Percentiles rank a stretch among this genome's conserved stretches.
Conservation (phyloP, 1,140 invertebrate genomes). For the Galendromus occidentalis region DNA sequence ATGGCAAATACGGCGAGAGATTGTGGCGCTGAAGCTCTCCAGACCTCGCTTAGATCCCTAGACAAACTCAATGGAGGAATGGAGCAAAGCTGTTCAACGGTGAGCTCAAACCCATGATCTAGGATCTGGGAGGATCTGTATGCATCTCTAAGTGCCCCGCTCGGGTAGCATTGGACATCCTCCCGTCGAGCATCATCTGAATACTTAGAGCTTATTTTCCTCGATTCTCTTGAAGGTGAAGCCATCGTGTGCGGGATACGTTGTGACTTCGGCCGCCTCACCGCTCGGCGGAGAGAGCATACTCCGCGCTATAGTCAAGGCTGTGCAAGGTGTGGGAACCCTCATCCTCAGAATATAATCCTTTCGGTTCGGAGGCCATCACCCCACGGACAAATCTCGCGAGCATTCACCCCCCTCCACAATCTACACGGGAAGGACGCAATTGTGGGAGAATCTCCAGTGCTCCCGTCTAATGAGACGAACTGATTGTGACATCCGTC, state of each 20-base stretch:
- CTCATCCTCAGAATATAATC: no score
- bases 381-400: no score
- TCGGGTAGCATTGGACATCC: background rate
- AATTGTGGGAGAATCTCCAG: no score
- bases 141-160: background rate
- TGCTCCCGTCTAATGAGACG: no score
- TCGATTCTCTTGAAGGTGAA: background rate
- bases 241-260: background rate
- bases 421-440: no score
- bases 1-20: background rate
- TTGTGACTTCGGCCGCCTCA: background rate
- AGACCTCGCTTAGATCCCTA: background rate
- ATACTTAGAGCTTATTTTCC: background rate
- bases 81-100: slow-evolving; percentile 2
- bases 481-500: no score
- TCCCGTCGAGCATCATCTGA: background rate
- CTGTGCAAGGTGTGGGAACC: no score
- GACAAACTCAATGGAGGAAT: slow-evolving; percentile 3
- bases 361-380: no score
- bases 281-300: background rate
- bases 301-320: background rate
- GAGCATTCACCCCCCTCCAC: no score
- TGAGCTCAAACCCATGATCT: background rate
- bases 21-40: background rate
- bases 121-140: background rate